Evolutionary conservation across 2,113 vertebrate species (phyloP).

Genomic region (Hyaena hyaena): DNA sequence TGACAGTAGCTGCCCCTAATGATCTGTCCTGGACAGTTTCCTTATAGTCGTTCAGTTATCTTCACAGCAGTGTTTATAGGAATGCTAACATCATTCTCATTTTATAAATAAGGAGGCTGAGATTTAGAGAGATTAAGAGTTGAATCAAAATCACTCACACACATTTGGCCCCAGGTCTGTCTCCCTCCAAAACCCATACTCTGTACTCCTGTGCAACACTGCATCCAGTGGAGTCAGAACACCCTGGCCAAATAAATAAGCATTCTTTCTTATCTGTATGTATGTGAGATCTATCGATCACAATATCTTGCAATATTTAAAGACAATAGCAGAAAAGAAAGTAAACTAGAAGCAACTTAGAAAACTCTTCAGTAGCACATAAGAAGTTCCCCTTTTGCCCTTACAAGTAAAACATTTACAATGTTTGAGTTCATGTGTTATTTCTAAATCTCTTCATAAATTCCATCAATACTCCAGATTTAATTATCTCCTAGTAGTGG

Average conservation of each 20-base stretch:
- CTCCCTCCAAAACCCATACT: neutral
- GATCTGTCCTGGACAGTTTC: neutral
- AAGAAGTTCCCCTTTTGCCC: neutral
- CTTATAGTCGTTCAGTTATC: neutral
- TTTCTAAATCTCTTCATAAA: constrained; percentile 68
- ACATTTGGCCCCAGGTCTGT: neutral
- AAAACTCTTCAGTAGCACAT: neutral
- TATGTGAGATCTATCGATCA: constrained; percentile 69
- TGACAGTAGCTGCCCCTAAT: neutral
- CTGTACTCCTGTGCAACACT: neutral
- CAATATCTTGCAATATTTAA: constrained; percentile 90
- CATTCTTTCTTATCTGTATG: neutral
- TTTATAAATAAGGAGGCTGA: constrained; percentile 6
- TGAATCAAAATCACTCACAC: neutral
- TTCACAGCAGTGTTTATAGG: neutral
- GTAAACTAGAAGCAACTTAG: constrained; percentile 14
- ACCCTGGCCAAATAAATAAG: neutral
- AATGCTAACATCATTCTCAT: neutral
- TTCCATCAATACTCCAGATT: constrained; percentile 46
- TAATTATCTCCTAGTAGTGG: constrained; percentile 41
- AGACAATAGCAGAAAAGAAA: constrained; percentile 84
- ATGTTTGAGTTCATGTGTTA: constrained; percentile 49
- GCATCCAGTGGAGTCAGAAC: neutral
- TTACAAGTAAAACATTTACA: constrained; percentile 40
- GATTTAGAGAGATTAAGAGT: neutral